Base-by-base conservation (phyloP, 2,888 invertebrate genomes). In the Anaspis maculata region DNA sequence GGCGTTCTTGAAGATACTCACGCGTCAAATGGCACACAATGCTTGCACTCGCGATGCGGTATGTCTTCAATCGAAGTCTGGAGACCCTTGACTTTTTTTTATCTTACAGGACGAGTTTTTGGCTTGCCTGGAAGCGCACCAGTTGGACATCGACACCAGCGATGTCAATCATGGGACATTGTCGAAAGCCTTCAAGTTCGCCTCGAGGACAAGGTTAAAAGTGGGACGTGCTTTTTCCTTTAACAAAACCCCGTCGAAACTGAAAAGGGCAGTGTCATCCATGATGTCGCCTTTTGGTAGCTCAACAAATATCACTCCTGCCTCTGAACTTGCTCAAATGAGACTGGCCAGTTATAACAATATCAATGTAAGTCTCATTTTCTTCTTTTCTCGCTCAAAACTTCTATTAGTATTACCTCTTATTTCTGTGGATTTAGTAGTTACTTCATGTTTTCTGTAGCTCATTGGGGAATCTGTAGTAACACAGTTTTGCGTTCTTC, bases 181-280 rank as follows among this genome's bases (percentile, higher is more conserved):
- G 48, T 86, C 88, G 51, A 91, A 89, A 72, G 92, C 91, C 45
- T 85, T 90, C 60, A 89, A 87, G 73, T 82, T 87, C 64, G 88
- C 88, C 24, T 79, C 84, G 41, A 76, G 83, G 54, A 87, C 88
- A 33, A 74, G 84, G 54, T 76, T 85, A 59, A 87, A 88, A 75
- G 90, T 95, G 49, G 90, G 90, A 31, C 78, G 95, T 49, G 94
- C 94, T 46, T 85, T 95, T 59, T 94, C 92, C 45, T 91, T 95
- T 68, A 92, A 90, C 67, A 90, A 91, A 69, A 94, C 95, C 15
- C 94, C 95, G 29, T 87, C 86, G 45, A 90, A 89, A 65, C 68
- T 95, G 54, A 92, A 92, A 67, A 77, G 94, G 36, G 92, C 94
- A 15, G 86, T 95, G 66, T 94, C 94, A 12, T 88, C 90, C 25